Percentiles rank a stretch among this genome's conserved stretches.
phyloP scores from a whole-genome alignment of 2,888 invertebrate species.

The Lumbricus terrestris region DNA sequence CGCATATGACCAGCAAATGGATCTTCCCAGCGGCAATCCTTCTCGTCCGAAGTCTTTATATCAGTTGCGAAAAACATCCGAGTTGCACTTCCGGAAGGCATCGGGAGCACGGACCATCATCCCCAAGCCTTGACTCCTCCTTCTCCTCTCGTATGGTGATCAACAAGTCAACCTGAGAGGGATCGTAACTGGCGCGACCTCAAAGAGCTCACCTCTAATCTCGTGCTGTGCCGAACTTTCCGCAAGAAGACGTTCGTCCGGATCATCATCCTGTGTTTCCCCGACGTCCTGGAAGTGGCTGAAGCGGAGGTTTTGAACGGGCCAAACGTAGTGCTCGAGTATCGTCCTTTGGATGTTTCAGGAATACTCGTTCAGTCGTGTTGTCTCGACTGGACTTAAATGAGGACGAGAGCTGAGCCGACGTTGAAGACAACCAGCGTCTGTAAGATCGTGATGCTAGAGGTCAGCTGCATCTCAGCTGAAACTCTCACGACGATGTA shows the following conservation, averaged over 20 bases:
- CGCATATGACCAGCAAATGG: too few species aligned
- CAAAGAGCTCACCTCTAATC: background rate
- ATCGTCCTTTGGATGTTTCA: slow-evolving; percentile 54
- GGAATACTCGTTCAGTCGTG: slow-evolving; percentile 43
- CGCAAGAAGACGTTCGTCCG: background rate
- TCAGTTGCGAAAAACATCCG: background rate
- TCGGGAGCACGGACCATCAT: background rate
- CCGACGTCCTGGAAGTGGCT: slow-evolving; percentile 15
- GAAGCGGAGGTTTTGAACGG: slow-evolving; percentile 49
- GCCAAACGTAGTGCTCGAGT: slow-evolving; percentile 50
- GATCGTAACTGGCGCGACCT: background rate
- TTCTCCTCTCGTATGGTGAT: slow-evolving; percentile 39
- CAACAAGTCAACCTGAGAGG: slow-evolving; percentile 37
- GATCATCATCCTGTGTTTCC: background rate
- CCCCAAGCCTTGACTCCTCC: background rate
- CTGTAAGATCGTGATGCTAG: slow-evolving; percentile 55
- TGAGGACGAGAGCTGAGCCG: slow-evolving; percentile 49
- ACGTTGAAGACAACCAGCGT: slow-evolving; percentile 52
- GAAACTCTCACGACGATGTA: slow-evolving; percentile 55
- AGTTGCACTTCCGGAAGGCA: background rate
- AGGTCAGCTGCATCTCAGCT: slow-evolving; percentile 48
- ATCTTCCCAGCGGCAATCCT: background rate
- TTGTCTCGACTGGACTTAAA: background rate
- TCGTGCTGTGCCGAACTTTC: background rate
- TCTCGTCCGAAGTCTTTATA: background rate